Evolutionary conservation across 2,797 vertebrate genomes (phyloP), one percentile per base, ranked within the genome.

Genomic region (Epinephelus coioides): DNA sequence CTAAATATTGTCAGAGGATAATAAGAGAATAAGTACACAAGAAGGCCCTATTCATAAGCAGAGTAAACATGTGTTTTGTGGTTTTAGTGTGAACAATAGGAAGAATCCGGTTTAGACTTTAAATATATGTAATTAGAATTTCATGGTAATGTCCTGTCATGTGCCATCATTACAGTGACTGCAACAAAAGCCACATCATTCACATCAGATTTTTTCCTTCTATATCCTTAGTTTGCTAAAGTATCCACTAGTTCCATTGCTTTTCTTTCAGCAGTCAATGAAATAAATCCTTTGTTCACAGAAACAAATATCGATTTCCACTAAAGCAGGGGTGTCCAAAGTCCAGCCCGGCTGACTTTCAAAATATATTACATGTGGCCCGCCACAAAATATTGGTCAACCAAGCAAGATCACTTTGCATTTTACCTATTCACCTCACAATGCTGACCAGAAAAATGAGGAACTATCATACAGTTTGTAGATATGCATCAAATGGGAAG

Each of bases 31-130:
- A 76, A 67, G 43, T 18, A 1, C 21, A 64, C 19, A 77, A 84
- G 27, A 79, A 51, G 59, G 30, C 66, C 40, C 66, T 62, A 68
- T 81, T 85, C 60, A 76, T 71, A 69, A 63, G 14, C 12, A 66
- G 47, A 63, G 73, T 78, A 91, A 91, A 90, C 82, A 86, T 83
- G 79, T 82, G 77, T 76, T 86, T 90, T 88, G 90, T 84, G 89
- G 89, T 78, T 82, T 73, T 67, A 53, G 60, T 72, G 78, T 56
- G 47, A 91, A 92, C 91, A 91, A 90, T 88, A 55, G 76, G 43
- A 77, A 76, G 60, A 73, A 85, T 83, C 57, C 11, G 5, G 40
- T 63, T 65, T 57, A 50, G 66, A 67, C 71, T 85, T 85, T 84
- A 88, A 88, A 86, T 90, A 81, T 50, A 69, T 49, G 44, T 71